Base-by-base conservation (phyloP, 2,888 invertebrate species). In the Eupithecia vulgata region DNA sequence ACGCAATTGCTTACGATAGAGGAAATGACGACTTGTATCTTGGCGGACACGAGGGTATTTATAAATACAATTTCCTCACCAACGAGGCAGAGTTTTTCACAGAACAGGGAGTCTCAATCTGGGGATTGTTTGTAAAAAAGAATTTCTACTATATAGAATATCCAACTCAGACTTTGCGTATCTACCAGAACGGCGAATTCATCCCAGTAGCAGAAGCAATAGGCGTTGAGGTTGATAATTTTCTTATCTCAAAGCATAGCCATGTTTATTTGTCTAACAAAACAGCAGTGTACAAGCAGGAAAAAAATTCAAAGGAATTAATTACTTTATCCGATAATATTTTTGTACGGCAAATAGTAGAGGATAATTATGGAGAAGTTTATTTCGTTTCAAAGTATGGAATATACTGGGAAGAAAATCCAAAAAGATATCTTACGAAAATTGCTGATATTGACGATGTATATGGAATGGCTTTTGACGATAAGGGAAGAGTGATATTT, bases 141-240 rank as follows among this genome's bases (percentile, higher is more conserved):
- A 87, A 91, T 68, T 91, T 93, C 68, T 93, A 92, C 72, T 93
- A 91, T 75, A 91, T 93, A n/a, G 87, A 90, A 40, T 93, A 92
- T 68, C 93, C 92, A 0, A 78, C 81, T 0, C 92, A 92, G 61
- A 91, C 85, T 77, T 82, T 93, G 0, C 85, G 80, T 37, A 88
- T 92, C 0, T 91, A 89, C 65, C 80, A 87, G 75, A 82, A 87
- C 15, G 88, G 90, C 13, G 78, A 68, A 0, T 93, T 92, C 52
- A 85, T 88, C 0, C 81, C 78, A 73, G 92, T 93, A 0, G 81
- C 85, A 0, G 91, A 91, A 84, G 89, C 92, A 2, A 61, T 76
- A 0, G 77, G 86, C 40, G 87, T 90, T 17, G 92, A 93, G 79
- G 78, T 93, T 0, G 92, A 93, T 62, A 80, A 85, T 67, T 93